Conservation (phyloP, 2,797 vertebrate genomes). For the Rhinoraja longicauda region DNA sequence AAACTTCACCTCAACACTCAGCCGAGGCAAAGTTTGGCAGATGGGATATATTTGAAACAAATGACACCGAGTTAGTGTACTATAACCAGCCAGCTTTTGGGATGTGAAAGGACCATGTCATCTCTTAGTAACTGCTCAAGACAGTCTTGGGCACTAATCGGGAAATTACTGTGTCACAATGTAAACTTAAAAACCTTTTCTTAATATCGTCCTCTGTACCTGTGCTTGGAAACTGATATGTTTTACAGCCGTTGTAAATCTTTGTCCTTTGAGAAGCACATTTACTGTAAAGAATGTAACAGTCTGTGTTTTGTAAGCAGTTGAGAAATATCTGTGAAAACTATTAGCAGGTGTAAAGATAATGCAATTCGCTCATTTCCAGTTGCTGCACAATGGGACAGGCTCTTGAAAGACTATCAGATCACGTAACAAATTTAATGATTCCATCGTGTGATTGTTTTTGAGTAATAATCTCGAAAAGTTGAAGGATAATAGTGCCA, state of each 20-base stretch:
- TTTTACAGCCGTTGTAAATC: constrained; percentile 23
- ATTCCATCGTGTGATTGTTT: neutral
- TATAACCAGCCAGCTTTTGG: neutral
- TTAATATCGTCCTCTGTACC: neutral
- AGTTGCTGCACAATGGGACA: neutral
- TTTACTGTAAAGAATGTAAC: constrained; percentile 16
- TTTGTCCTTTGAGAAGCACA: neutral
- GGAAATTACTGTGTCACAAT: neutral
- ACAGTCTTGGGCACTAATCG: neutral
- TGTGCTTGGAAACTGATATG: neutral
- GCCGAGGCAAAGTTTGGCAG: neutral
- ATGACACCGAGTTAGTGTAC: neutral
- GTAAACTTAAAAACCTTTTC: neutral
- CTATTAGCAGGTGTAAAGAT: neutral
- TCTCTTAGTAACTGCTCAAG: neutral
- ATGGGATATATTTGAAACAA: neutral
- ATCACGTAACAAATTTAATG: neutral
- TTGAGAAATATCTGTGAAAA: constrained; percentile 18
- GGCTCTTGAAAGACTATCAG: neutral
- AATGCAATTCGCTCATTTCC: neutral
- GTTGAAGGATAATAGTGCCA: neutral
- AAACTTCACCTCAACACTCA: neutral
- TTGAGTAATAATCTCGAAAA: neutral
- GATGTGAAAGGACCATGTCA: neutral
- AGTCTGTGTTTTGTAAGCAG: neutral